phyloP scores from a whole-genome alignment of 1,140 invertebrate species.

The Pseudoatta argentina region DNA sequence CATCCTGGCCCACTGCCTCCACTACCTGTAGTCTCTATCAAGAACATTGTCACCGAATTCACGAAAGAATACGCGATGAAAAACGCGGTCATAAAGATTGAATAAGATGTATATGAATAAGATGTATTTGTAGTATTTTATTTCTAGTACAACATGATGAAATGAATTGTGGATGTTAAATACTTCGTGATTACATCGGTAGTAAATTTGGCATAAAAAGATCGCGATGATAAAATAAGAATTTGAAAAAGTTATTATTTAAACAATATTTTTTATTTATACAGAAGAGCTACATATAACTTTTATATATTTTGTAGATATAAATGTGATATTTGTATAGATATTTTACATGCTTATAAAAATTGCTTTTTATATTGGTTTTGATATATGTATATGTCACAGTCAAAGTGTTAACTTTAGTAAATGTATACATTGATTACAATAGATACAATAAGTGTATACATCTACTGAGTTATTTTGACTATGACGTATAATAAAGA shows the following conservation, averaged over 20 bases:
- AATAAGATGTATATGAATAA: conserved; percentile 41
- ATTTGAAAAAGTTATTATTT: background rate
- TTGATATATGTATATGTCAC: background rate
- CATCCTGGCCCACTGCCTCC: conserved; percentile 83
- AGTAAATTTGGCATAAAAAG: conserved; percentile 14
- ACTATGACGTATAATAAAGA: too few relatives aligned
- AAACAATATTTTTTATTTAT: conserved; percentile 30
- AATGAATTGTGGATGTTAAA: background rate
- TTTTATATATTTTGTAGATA: conserved; percentile 31
- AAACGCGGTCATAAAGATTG: conserved; percentile 67
- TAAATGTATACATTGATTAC: too few relatives aligned
- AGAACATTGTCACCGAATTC: conserved; percentile 78
- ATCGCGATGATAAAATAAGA: background rate
- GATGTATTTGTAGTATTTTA: conserved; percentile 23
- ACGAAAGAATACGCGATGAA: conserved; percentile 70
- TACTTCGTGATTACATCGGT: background rate
- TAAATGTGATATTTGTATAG: conserved; percentile 32
- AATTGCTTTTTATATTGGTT: background rate
- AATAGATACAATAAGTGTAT: too few relatives aligned
- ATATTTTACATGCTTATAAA: conserved; percentile 12
- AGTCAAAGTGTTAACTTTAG: too few relatives aligned
- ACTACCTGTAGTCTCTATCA: conserved; percentile 76
- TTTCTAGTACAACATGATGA: background rate
- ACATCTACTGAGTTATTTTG: too few relatives aligned
- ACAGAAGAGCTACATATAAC: background rate